Base-by-base conservation (phyloP, 2,888 invertebrate genomes). In the Alloscopus bannaensis region DNA sequence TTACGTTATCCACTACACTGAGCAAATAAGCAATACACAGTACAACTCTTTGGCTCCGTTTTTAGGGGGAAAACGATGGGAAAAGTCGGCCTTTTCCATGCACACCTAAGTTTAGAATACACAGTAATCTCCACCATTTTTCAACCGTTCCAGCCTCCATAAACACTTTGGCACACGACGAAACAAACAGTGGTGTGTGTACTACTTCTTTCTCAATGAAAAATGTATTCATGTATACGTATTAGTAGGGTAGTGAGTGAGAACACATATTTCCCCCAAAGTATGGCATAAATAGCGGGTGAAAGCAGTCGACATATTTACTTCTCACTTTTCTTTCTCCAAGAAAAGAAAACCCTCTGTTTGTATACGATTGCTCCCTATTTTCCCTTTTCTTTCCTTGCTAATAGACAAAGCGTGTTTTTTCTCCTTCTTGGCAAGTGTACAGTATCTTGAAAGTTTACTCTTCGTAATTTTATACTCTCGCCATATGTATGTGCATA, bases 221-320 rank as follows among this genome's bases (percentile, higher is more conserved):
- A 20, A 59, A 59, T 31, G 31, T 59, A 59, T 29, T 31, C 59
- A n/a, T 55, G 26, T 55, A 62, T 50, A 72, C 52, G 64, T 64
- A 47, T 72, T 72, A 40, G 31, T 28, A 55, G 31, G 42, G 20
- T 50, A 20, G 18, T 50, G 40, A 50, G 42, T 45, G 57, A 66
- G 47, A 52, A 52, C 68, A 68, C 76, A 68, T 68, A 68, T 76
- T 68, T 76, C 50, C 52, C 65, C 50, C 60, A 68, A 78, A 71
- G 78, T 65, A 64, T 31, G 78, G 70, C 71, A 78, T 78, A 78
- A 78, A 78, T 64, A 78, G 50, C 45, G 60, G 70, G 59, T 47
- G 50, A 70, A 65, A 70, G 71, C 71, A 78, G 78, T 45, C 70
- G 70, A 59, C 78, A 79, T 79, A 72, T 79, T 79, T 79, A 72